Evolutionary conservation across 2,113 vertebrate genomes (phyloP), one percentile per base, ranked within the genome.

Genomic region (Argyrosomus japonicus): DNA sequence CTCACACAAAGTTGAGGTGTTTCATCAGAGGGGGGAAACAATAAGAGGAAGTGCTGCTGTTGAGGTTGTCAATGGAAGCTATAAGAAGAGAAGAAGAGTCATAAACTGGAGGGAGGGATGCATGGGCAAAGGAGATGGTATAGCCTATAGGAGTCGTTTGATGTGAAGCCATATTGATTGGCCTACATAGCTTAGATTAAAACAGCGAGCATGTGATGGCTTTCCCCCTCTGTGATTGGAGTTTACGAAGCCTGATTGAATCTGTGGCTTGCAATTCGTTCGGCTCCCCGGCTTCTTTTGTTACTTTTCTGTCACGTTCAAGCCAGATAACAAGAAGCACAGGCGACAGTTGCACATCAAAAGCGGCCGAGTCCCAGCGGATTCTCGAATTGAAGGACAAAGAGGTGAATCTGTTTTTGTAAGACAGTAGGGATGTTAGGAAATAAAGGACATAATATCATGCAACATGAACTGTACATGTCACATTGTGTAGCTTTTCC

Each of bases 141-240:
- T 2, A 19, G 64, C 25, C 68, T 75, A 70, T 58, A 61, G 50
- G 47, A 83, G 71, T 4, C 18, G 58, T 90, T 88, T 88, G 87
- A 91, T 84, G 75, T 81, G 63, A 69, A 85, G 74, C 76, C 18
- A 25, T 85, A 93, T 91, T 87, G 92, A 93, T 91, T 88, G 90
- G 70, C 88, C 92, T 77, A 88, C 81, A 90, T 91, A 84, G 77
- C 79, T 74, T 47, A 53, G 81, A 89, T 92, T 90, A 91, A 86
- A 75, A 83, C 64, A 67, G 78, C 62, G 5, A 48, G 21, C 78
- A 61, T 75, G 63, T 25, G 62, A 72, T 0, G 36, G 18, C 29
- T 58, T 74, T 10, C 17, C 53, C 45, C 51, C 25, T 45, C 57
- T 50, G 76, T 25, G 63, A 56, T 79, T 70, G 43, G 68, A 77